A percentile compares a stretch with the other conserved stretches of the same genome.
phyloP scores from a whole-genome alignment of 2,888 invertebrate species.

The Drosophila subquinaria region DNA sequence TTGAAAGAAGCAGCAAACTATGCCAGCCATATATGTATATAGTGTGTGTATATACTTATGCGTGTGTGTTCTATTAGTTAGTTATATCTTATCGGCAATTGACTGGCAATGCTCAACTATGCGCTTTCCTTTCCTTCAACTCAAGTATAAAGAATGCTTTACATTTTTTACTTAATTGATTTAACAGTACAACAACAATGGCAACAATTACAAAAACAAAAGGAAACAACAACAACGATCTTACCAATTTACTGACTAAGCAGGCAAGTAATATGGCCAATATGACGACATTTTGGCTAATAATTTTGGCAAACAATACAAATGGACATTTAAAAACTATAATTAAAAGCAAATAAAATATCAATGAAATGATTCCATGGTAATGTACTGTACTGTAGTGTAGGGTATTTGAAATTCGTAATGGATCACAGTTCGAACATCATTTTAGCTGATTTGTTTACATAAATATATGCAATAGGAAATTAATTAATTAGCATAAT shows the following conservation, averaged over 20 bases:
- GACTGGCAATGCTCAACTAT: slow-evolving; percentile 55
- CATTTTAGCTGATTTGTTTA: slow-evolving; percentile 9
- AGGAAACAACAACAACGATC: slow-evolving; percentile 11
- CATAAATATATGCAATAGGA: slow-evolving; percentile 58
- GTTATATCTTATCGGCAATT: slow-evolving; percentile 72
- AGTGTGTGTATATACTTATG: not conserved
- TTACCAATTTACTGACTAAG: slow-evolving; percentile 31
- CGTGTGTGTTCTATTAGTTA: slow-evolving; percentile 36
- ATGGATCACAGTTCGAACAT: not conserved
- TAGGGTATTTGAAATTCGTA: slow-evolving; percentile 24
- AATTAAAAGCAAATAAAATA: slow-evolving; percentile 18
- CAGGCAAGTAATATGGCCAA: slow-evolving; percentile 25
- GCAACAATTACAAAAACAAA: slow-evolving; percentile 10
- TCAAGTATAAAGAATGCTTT: slow-evolving; percentile 37
- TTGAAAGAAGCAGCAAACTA: slow-evolving; percentile 56
- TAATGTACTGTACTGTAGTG: not conserved
- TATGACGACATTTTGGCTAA: slow-evolving; percentile 34
- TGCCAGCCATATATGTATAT: slow-evolving; percentile 49
- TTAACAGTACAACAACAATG: slow-evolving; percentile 33
- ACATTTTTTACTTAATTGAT: slow-evolving; percentile 68
- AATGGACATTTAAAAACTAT: slow-evolving; percentile 37
- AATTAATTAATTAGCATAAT: slow-evolving; percentile 75
- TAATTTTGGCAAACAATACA: slow-evolving; percentile 23
- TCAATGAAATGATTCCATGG: not conserved
- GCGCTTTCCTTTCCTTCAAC: slow-evolving; percentile 47